Evolutionary conservation across 1,140 invertebrate genomes (phyloP).

Genomic region (Eurosta solidaginis): DNA sequence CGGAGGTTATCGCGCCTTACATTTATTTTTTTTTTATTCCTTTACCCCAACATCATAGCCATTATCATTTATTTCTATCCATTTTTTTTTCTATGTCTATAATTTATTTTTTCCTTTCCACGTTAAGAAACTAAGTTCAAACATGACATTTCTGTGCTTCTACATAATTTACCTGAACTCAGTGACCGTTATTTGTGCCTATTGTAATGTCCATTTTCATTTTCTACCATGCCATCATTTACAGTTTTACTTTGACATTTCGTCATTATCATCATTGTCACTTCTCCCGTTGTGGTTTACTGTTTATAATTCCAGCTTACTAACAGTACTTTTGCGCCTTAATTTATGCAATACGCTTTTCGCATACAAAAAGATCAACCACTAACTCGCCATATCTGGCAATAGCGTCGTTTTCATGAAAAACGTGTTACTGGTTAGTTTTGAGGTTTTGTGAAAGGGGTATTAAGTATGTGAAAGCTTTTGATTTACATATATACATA

Average conservation of each 20-base stretch:
- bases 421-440: slow-evolving; percentile 4
- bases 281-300: background rate
- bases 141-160: too few relatives aligned
- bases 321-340: background rate
- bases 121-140: too few relatives aligned
- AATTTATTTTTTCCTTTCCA: too few relatives aligned
- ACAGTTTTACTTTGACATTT: background rate
- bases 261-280: background rate
- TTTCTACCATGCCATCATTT: background rate
- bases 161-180: too few relatives aligned
- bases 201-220: too few relatives aligned
- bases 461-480: background rate
- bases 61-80: too few relatives aligned
- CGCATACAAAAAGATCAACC: background rate
- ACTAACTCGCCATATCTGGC: background rate
- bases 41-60: too few relatives aligned
- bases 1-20: too few relatives aligned
- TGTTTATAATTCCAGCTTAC: background rate
- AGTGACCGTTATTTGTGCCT: too few relatives aligned
- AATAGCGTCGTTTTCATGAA: background rate
- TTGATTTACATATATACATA: background rate
- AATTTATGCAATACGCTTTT: background rate
- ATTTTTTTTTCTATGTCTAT: too few relatives aligned
- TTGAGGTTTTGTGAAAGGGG: background rate
- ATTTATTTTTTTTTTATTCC: too few relatives aligned